Evolutionary conservation across 2,797 vertebrate species (phyloP).

Genomic region (Leuciscus waleckii): DNA sequence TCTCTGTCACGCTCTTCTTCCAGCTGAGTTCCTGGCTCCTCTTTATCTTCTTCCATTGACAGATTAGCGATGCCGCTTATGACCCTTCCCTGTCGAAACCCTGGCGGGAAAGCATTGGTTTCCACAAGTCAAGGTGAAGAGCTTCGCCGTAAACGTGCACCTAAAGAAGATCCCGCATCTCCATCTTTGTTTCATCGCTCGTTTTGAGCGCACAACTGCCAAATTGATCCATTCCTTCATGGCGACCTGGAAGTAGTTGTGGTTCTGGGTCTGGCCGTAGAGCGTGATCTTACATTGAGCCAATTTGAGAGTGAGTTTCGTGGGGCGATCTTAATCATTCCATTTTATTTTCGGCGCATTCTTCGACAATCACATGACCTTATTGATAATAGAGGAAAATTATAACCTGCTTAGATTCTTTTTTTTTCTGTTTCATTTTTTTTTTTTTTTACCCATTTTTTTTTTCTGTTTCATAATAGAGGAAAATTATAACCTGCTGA

Average conservation of each 20-base stretch:
- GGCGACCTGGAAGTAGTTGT: not conserved
- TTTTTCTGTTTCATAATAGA: too few relatives aligned
- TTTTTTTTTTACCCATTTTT: too few relatives aligned
- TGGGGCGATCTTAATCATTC: conserved; percentile 39
- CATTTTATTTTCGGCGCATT: conserved; percentile 49
- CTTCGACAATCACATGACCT: conserved; percentile 62
- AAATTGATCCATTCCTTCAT: conserved; percentile 24
- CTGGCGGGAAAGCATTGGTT: not conserved
- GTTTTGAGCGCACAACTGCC: conserved; percentile 41
- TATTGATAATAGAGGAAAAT: conserved; percentile 32
- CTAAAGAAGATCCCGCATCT: conserved; percentile 12
- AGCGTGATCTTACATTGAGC: conserved; percentile 20
- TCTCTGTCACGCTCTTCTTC: conserved; percentile 51
- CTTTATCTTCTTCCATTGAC: conserved; percentile 51
- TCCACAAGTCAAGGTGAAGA: conserved; percentile 35
- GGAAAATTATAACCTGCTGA: conserved; percentile 11
- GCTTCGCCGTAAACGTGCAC: conserved; percentile 2
- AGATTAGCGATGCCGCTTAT: conserved; percentile 21
- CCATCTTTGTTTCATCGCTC: conserved; percentile 11
- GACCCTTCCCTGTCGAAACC: conserved; percentile 25
- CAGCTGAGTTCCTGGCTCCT: conserved; percentile 35
- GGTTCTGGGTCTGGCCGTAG: not conserved
- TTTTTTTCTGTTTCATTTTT: not conserved
- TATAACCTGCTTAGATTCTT: not conserved
- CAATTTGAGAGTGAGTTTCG: conserved; percentile 20